These are phyloP conservation scores for Cydia fagiglandana DNA, from an alignment of 1,140 invertebrate genomes.

Conservation along the genomic window DNA sequence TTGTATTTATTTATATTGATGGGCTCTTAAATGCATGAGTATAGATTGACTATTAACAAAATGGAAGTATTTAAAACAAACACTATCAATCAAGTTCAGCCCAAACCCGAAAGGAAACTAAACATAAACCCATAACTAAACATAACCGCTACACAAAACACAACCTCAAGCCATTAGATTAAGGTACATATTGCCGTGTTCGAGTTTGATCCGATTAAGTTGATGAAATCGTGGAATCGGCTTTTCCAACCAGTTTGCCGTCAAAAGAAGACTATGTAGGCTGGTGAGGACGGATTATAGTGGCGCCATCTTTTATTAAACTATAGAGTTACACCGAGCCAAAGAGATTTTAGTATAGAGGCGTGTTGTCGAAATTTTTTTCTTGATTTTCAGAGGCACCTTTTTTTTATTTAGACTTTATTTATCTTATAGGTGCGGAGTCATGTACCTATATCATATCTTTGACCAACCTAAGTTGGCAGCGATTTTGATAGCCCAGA, in stretches of 20 bases:
- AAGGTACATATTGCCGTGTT: not conserved
- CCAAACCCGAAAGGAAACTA: not conserved
- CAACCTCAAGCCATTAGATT: not conserved
- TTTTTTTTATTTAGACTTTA: too few species aligned
- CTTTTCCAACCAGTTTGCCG: constrained; percentile 19
- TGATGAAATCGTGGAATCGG: constrained; percentile 19
- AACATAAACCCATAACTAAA: not conserved
- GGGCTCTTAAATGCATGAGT: not conserved
- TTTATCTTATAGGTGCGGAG: too few species aligned
- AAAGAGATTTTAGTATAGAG: too few species aligned
- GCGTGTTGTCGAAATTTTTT: too few species aligned
- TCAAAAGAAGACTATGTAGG: constrained; percentile 24
- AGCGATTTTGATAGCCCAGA: too few species aligned
- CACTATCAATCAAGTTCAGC: not conserved
- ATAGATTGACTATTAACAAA: not conserved
- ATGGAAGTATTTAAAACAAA: not conserved
- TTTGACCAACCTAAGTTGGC: too few species aligned
- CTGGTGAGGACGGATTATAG: constrained; percentile 7
- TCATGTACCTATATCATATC: too few species aligned
- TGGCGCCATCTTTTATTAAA: constrained; percentile 14
- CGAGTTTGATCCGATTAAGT: constrained; percentile 8
- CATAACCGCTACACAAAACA: not conserved
- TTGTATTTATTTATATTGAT: too few species aligned
- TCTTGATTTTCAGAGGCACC: too few species aligned
- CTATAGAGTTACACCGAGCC: not conserved